Conservation (phyloP, 2,888 invertebrate genomes). For the Biston stratarius region DNA sequence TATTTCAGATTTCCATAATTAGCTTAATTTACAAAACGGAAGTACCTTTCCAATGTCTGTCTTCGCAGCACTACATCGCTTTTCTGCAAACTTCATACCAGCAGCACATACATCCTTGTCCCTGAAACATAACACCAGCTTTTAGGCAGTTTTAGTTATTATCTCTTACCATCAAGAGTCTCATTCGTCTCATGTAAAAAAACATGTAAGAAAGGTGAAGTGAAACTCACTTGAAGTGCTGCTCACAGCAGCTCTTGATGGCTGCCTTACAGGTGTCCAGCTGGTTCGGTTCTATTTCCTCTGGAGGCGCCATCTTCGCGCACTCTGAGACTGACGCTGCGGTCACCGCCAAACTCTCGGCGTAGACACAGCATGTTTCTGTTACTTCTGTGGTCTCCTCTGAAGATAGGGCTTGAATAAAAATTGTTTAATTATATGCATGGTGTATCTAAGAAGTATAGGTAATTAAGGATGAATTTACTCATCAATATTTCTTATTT, state of each 20-base stretch:
- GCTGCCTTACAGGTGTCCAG: slow-evolving; percentile 56
- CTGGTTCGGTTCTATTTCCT: slow-evolving; percentile 60
- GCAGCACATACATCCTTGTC: slow-evolving; percentile 65
- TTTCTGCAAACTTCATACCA: slow-evolving; percentile 63
- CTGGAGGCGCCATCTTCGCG: slow-evolving; percentile 53
- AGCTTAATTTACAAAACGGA: not conserved
- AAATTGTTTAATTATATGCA: not conserved
- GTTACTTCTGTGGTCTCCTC: slow-evolving; percentile 62
- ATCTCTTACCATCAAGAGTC: not conserved
- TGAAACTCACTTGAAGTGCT: slow-evolving; percentile 63
- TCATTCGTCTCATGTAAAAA: no score
- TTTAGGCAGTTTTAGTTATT: not conserved
- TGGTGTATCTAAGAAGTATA: not conserved
- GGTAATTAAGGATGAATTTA: no score
- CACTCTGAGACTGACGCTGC: slow-evolving; percentile 54
- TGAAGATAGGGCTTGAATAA: slow-evolving; percentile 55
- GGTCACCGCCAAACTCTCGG: slow-evolving; percentile 53
- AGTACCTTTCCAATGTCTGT: slow-evolving; percentile 68
- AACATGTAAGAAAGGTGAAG: no score
- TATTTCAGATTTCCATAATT: not conserved
- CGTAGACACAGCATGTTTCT: slow-evolving; percentile 68
- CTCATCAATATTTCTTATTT: no score
- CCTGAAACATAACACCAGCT: slow-evolving; percentile 53
- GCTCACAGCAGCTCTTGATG: slow-evolving; percentile 61
- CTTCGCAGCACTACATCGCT: slow-evolving; percentile 60